Conservation (phyloP, 2,113 vertebrate genomes). For the Cairina moschata region DNA sequence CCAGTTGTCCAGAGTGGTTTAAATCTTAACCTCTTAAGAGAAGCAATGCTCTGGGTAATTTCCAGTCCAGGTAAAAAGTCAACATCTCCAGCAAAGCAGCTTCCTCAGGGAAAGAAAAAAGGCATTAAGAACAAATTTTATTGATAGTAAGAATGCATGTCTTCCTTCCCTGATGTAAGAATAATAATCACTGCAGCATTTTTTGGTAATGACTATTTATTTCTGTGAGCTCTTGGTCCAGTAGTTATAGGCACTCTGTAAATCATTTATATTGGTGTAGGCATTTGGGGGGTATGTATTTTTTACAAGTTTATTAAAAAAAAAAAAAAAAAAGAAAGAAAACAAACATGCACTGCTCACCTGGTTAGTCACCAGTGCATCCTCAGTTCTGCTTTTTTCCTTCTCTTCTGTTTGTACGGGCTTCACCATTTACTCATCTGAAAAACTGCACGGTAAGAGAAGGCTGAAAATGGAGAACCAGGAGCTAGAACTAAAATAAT, state of each 20-base stretch:
- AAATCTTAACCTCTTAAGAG: not conserved
- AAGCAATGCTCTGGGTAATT: not conserved
- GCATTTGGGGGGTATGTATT: not conserved
- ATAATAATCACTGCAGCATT: not conserved
- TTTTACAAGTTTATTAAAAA: not conserved
- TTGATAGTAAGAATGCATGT: not conserved
- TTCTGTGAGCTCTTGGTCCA: not conserved
- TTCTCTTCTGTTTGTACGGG: not conserved
- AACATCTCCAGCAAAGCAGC: not conserved
- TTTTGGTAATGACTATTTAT: not conserved
- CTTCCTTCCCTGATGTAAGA: not conserved
- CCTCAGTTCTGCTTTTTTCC: not conserved
- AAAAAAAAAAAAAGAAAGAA: not conserved
- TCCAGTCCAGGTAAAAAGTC: not conserved
- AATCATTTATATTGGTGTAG: not conserved
- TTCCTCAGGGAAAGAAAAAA: not conserved
- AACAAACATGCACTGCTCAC: not conserved
- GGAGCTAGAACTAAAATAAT: not conserved
- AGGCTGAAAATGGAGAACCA: not conserved
- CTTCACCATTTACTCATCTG: not conserved
- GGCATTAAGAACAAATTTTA: not conserved
- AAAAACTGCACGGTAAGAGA: not conserved
- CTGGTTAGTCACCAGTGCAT: not conserved
- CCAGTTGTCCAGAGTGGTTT: not conserved
- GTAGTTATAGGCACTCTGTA: not conserved